Evolutionary conservation across 2,113 vertebrate genomes (phyloP), one percentile per base, ranked within the genome.

Genomic region (Neolamprologus toae): DNA sequence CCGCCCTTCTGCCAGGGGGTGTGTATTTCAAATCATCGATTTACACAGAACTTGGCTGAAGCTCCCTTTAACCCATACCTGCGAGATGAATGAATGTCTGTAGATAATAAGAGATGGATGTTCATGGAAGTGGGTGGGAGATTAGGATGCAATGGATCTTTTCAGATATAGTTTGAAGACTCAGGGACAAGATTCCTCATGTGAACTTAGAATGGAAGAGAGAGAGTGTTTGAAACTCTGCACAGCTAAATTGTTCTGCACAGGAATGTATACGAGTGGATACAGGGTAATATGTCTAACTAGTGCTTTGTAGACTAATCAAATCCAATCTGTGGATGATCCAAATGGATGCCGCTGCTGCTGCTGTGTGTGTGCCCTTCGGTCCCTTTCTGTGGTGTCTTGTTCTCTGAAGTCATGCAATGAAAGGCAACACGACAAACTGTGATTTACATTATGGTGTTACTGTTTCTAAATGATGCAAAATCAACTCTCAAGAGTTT

Each of bases 181-280:
- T 96, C 95, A 96, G 95, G 94, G 94, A 95, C 83, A 92, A 80
- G 95, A 93, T 80, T 91, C 80, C 53, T 93, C 40, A 82, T 21
- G 78, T 86, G 82, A 89, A 89, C 81, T 89, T 80, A 45, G 59
- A 84, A 47, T 37, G 81, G 83, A 35, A 42, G 84, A 90, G 59
- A 66, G 19, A 78, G 81, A 90, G 33, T 6, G 84, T 68, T 88
- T 83, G 61, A 80, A 85, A 83, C 61, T 90, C 86, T 92, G 88
- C 89, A 85, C 71, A 87, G 90, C 90, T 66, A 78, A 90, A 81
- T 76, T 57, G 49, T 71, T 93, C 90, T 89, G 92, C 93, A 92
- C 88, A 90, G 84, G 89, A 92, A 88, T 90, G 94, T 88, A 81
- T 73, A 40, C 9, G 83, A 71, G 66, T 94, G 84, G 92, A 93